phyloP scores from a whole-genome alignment of 2,888 invertebrate genomes.

The Lycaena phlaeas region DNA sequence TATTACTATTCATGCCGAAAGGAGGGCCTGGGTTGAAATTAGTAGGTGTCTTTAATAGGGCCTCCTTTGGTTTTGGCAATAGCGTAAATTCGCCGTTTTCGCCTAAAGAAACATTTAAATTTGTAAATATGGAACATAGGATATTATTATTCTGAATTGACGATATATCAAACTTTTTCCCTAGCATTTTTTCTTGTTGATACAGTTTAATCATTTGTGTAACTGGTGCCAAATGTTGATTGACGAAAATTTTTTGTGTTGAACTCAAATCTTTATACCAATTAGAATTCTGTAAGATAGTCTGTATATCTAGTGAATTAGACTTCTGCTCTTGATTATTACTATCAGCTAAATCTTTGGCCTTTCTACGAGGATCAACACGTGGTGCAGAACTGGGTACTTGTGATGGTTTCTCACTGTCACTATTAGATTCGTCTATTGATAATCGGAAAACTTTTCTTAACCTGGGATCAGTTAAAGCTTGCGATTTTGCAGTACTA shows the following conservation, averaged over 20 bases:
- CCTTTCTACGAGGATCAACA: constrained; percentile 60
- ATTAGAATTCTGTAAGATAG: constrained; percentile 76
- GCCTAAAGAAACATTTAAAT: constrained; percentile 73
- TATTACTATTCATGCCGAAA: constrained; percentile 44
- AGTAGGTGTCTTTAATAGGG: constrained; percentile 53
- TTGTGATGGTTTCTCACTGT: constrained; percentile 64
- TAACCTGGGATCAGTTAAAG: constrained; percentile 82
- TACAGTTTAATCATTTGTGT: constrained; percentile 75
- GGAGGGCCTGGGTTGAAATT: constrained; percentile 45
- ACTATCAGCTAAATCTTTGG: constrained; percentile 42
- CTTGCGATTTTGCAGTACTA: constrained; percentile 79
- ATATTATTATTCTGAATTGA: constrained; percentile 64
- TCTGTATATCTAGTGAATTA: constrained; percentile 70
- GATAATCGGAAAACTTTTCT: constrained; percentile 81
- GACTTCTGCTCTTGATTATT: constrained; percentile 40
- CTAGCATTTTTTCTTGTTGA: constrained; percentile 70
- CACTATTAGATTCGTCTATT: constrained; percentile 75
- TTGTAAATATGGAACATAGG: constrained; percentile 74
- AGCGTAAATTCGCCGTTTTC: constrained; percentile 72
- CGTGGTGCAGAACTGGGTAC: constrained; percentile 46
- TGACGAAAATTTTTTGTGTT: constrained; percentile 80
- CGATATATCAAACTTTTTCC: constrained; percentile 69
- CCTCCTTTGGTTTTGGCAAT: constrained; percentile 61
- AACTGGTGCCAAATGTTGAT: constrained; percentile 77
- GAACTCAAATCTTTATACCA: constrained; percentile 82